Evolutionary conservation across 2,113 vertebrate genomes (phyloP).

Genomic region (Notechis scutatus): DNA sequence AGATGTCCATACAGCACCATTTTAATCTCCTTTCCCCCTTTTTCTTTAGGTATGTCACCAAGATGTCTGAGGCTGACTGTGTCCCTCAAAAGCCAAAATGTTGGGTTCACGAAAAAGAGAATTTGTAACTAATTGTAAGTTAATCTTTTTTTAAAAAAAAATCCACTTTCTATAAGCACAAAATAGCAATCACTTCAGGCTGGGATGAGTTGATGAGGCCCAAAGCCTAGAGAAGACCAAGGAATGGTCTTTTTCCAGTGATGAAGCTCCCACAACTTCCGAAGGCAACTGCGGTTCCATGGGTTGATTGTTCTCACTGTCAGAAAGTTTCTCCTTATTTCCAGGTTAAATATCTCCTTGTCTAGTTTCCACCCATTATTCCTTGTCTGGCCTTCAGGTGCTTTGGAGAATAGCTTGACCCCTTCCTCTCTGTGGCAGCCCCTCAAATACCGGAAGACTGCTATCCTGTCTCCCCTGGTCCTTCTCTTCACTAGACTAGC

Average conservation of each 20-base stretch:
- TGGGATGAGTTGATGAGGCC: neutral
- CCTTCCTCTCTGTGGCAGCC: too few species aligned
- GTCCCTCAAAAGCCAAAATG: neutral
- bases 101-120: neutral
- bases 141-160: neutral
- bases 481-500: too few species aligned
- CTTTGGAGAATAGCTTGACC: too few species aligned
- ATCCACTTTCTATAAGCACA: neutral
- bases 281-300: too few species aligned
- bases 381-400: too few species aligned
- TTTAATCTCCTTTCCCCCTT: neutral
- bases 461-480: too few species aligned
- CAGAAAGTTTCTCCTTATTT: too few species aligned
- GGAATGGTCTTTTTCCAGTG: neutral
- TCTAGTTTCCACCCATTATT: too few species aligned
- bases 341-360: too few species aligned
- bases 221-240: neutral
- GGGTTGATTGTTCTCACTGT: too few species aligned
- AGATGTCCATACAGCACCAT: neutral
- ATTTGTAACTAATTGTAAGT: neutral
- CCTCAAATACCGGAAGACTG: too few species aligned
- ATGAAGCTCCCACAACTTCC: too few species aligned
- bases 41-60: neutral
- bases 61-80: neutral
- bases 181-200: neutral